Base-by-base conservation (phyloP, 2,113 vertebrate species). In the Globicephala melas region DNA sequence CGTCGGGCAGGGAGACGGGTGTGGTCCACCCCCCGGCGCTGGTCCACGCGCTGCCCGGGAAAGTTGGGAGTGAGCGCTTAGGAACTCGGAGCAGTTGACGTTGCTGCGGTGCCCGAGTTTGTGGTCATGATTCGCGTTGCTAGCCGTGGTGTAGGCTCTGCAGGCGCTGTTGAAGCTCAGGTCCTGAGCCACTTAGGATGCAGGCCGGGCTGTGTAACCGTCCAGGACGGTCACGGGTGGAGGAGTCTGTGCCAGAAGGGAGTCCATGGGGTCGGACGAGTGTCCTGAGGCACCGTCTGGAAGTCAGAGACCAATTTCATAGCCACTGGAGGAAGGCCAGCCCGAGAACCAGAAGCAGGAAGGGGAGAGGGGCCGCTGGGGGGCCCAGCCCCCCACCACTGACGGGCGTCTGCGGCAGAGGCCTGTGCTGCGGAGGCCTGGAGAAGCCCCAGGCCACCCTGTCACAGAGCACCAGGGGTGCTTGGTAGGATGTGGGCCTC, bases 401-500 rank as follows among this genome's bases (percentile, higher is more conserved):
- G n/a, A 50, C 71, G 38, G 96, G 76, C 65, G 31, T 91, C 31
- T 62, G 97, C 86, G 2, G 97, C 92, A 0, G 74, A 38, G 97
- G 98, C 76, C 33, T 96, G 85, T 50, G 47, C 67, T 94, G 97
- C 0, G 73, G 74, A 38, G 97, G 98, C 76, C 33, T 95, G 85
- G 97, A 85, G 94, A 98, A 63, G 41, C 88, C 97, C 74, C 47
- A 89, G 0, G 97, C 21, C 0, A 83, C 87, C 3, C 71, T 96
- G 0, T 98, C 98, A 71, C 99, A 99, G 92, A 98, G 99, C 77
- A 99, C 70, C 97, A 99, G 98, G 41, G 99, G 99, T 1, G 98
- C 98, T 97, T 99, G 99, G 94, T 99, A 99, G 6, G 99, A 99
- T 0, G 99, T 99, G 96, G 99, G 99, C 6, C 99, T 97, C 97